Conservation (phyloP, 92 coral and sea anemone species). For the Porites divaricata region DNA sequence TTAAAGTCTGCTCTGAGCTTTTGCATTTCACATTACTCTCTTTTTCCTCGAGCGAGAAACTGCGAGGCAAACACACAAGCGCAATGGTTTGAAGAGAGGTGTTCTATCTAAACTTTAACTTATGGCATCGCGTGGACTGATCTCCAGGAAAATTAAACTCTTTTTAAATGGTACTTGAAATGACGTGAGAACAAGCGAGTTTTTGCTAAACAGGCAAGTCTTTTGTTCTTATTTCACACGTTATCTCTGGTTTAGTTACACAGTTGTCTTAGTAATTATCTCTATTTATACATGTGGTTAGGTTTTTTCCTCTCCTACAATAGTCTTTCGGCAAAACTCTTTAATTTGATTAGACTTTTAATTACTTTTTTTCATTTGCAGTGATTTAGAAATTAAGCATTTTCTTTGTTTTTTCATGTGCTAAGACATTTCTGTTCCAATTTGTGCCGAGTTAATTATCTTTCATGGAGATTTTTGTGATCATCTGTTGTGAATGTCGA, state of each 20-base stretch:
- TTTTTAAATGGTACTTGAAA: conserved; percentile 18
- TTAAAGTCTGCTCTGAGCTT: conserved; percentile 5
- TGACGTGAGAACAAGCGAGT: conserved; percentile 27
- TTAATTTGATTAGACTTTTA: conserved; percentile 14
- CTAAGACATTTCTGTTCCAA: no score
- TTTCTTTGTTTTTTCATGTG: background rate
- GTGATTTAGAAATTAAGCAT: background rate
- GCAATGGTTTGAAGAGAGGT: background rate
- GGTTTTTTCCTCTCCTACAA: background rate
- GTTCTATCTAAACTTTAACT: background rate
- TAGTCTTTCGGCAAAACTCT: conserved; percentile 10
- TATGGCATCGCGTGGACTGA: conserved; percentile 7
- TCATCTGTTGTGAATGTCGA: no score
- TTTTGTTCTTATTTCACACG: conserved; percentile 1
- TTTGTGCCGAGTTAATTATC: no score
- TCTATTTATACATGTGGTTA: background rate
- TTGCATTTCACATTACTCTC: conserved; percentile 18
- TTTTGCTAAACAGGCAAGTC: conserved; percentile 12
- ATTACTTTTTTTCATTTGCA: conserved; percentile 8
- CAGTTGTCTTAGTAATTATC: conserved; percentile 35
- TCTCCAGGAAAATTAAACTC: background rate
- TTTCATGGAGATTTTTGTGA: no score
- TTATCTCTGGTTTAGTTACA: conserved; percentile 12
- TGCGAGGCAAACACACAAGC: conserved; percentile 11
- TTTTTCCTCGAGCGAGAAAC: background rate